Percentiles rank a stretch among this genome's conserved stretches.
These are phyloP conservation scores for Pterostichus niger DNA, from an alignment of 2,888 invertebrate species.

Conservation along the genomic window DNA sequence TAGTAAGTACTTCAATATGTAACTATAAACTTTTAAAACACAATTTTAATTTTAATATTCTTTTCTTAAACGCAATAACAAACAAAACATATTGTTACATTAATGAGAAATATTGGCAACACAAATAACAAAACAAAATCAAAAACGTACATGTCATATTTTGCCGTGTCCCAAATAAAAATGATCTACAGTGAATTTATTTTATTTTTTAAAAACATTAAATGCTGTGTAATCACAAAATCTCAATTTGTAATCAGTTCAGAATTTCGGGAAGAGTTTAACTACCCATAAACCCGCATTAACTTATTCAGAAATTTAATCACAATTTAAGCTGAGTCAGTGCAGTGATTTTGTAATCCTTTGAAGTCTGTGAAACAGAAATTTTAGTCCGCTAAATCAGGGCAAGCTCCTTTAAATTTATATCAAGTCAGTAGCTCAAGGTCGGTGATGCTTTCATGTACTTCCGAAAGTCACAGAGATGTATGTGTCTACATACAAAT, in stretches of 20 bases:
- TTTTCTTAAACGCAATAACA: too few relatives aligned
- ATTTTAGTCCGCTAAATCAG: not conserved
- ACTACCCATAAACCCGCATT: conserved; percentile 12
- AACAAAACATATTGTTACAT: too few relatives aligned
- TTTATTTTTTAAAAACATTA: not conserved
- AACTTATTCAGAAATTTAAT: not conserved
- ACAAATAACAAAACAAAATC: too few relatives aligned
- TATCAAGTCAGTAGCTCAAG: not conserved
- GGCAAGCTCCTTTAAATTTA: conserved; percentile 6
- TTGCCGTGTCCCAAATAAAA: too few relatives aligned
- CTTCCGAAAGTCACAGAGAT: not conserved
- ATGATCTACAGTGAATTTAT: too few relatives aligned
- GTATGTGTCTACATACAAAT: too few relatives aligned
- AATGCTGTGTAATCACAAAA: not conserved
- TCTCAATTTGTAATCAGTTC: not conserved
- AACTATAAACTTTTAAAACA: too few relatives aligned
- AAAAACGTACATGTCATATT: too few relatives aligned
- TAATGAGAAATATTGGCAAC: too few relatives aligned
- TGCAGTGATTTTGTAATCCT: not conserved
- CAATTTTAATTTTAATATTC: too few relatives aligned
- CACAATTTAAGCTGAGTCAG: conserved; percentile 9
- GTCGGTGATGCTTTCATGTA: not conserved
- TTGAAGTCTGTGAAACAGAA: conserved; percentile 13
- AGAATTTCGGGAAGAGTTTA: not conserved
- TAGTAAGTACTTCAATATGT: too few relatives aligned